These are phyloP conservation scores for Malurus elegans DNA, from an alignment of 2,113 vertebrate species.

Conservation along the genomic window DNA sequence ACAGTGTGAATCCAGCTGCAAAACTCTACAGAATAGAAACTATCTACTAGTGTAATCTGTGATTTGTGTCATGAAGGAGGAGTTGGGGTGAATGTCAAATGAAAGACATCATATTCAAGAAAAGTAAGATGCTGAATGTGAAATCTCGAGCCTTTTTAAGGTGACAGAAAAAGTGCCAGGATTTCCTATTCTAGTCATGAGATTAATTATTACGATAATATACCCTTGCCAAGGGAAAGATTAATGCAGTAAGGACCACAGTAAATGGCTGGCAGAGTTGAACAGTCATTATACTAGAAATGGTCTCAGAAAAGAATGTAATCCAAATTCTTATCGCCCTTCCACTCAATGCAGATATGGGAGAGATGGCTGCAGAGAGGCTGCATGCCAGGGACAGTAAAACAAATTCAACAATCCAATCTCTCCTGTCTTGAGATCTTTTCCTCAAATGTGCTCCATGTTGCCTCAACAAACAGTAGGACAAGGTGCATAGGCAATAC, in stretches of 20 bases:
- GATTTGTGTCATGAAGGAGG: not conserved
- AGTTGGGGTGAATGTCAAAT: not conserved
- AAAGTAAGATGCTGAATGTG: not conserved
- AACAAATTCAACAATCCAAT: not conserved
- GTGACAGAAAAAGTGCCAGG: not conserved
- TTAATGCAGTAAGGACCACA: constrained; percentile 9
- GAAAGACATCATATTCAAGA: not conserved
- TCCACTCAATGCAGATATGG: not conserved
- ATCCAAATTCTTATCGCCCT: not conserved
- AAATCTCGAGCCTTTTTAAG: not conserved
- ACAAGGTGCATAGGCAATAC: not conserved
- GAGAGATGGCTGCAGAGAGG: not conserved
- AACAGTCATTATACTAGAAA: not conserved
- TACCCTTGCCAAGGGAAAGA: not conserved
- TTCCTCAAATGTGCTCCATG: not conserved
- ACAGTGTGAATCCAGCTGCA: constrained; percentile 1
- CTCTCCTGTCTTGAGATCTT: not conserved
- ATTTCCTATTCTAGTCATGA: not conserved
- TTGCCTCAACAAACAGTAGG: not conserved
- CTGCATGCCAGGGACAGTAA: not conserved
- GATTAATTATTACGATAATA: not conserved
- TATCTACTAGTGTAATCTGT: not conserved
- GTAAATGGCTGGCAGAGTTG: not conserved
- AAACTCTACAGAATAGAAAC: not conserved
- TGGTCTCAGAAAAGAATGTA: not conserved